Evolutionary conservation across 2,797 vertebrate genomes (phyloP).

Genomic region (Clarias platycephalus): DNA sequence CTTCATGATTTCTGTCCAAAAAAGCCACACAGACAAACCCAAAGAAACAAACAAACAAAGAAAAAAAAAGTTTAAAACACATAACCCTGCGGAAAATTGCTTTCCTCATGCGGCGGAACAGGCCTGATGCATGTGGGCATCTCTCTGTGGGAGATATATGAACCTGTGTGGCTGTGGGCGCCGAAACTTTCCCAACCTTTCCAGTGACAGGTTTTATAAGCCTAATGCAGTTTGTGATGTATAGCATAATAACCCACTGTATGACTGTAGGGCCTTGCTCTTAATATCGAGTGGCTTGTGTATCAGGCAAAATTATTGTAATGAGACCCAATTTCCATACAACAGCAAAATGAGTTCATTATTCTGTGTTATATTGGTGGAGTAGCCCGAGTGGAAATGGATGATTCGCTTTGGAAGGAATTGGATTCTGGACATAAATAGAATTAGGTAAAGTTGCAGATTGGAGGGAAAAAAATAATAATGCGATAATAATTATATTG

Average conservation of each 20-base stretch:
- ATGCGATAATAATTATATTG: constrained; percentile 76
- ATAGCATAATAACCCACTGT: constrained; percentile 81
- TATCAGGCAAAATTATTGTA: constrained; percentile 85
- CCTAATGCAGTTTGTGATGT: constrained; percentile 83
- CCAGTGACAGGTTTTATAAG: constrained; percentile 83
- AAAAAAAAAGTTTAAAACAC: background rate
- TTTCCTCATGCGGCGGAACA: constrained; percentile 62
- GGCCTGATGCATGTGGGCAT: constrained; percentile 67
- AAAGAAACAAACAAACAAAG: background rate
- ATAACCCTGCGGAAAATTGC: constrained; percentile 48
- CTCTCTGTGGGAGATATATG: constrained; percentile 72
- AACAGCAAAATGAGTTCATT: constrained; percentile 85
- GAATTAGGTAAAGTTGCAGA: constrained; percentile 74
- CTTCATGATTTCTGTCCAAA: background rate
- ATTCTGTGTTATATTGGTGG: constrained; percentile 79
- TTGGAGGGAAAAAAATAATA: constrained; percentile 59
- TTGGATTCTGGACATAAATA: constrained; percentile 78
- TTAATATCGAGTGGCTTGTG: constrained; percentile 79
- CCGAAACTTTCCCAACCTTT: constrained; percentile 76
- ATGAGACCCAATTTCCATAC: constrained; percentile 84
- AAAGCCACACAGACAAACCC: background rate
- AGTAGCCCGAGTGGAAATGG: constrained; percentile 77
- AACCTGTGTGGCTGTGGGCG: constrained; percentile 69
- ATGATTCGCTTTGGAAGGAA: constrained; percentile 78
- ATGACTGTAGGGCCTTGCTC: constrained; percentile 81